Evolutionary conservation across 2,113 vertebrate species (phyloP).

Genomic region (Clupea harengus): DNA sequence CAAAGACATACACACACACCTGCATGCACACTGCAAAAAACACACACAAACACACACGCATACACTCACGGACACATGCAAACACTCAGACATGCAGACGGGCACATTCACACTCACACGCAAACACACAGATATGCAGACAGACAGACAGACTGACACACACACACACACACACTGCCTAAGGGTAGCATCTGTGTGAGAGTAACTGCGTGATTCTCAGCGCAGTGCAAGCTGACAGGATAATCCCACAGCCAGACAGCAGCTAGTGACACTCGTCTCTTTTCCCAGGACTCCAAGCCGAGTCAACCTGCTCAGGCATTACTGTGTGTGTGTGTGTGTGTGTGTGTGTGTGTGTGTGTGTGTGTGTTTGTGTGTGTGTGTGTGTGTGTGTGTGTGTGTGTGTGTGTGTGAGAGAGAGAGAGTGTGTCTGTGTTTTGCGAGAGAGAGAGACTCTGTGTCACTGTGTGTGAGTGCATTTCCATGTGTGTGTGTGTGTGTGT

Average conservation of each 20-base stretch:
- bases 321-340: too few species aligned
- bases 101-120: not conserved
- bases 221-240: not conserved
- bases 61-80: not conserved
- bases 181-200: not conserved
- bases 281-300: too few species aligned
- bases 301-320: too few species aligned
- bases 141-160: not conserved
- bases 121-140: not conserved
- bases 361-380: too few species aligned
- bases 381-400: too few species aligned
- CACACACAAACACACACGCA: not conserved
- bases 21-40: too few species aligned
- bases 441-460: too few species aligned
- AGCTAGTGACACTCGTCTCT: too few species aligned
- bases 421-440: not conserved
- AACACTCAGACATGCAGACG: not conserved
- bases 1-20: not conserved
- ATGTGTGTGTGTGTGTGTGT: not conserved
- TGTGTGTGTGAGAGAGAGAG: too few species aligned
- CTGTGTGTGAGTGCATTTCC: not conserved
- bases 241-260: too few species aligned
- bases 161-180: not conserved
- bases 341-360: too few species aligned
- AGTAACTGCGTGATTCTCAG: conserved; percentile 31